Conservation (phyloP, 2,113 vertebrate species). For the Myrmecobius fasciatus region DNA sequence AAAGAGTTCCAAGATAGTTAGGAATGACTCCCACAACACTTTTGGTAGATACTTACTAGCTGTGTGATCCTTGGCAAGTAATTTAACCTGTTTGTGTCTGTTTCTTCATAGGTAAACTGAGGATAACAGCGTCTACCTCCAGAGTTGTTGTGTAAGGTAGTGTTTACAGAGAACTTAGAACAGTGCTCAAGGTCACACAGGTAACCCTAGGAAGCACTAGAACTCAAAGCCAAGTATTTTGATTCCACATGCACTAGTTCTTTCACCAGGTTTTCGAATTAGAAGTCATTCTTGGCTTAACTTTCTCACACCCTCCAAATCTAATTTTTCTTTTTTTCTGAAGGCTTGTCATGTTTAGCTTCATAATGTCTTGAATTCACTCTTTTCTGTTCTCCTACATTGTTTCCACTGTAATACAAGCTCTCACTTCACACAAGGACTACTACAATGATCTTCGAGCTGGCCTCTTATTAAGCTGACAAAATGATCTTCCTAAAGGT, state of each 20-base stretch:
- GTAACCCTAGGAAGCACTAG: not conserved
- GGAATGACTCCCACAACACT: not conserved
- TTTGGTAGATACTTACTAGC: not conserved
- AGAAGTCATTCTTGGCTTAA: not conserved
- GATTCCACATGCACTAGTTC: not conserved
- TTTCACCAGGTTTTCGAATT: not conserved
- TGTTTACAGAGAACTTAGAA: too few relatives aligned
- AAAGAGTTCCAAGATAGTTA: not conserved
- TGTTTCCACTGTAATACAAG: not conserved
- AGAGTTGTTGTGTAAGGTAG: too few relatives aligned
- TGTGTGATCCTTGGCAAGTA: not conserved
- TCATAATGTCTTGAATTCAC: not conserved
- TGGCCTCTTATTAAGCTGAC: not conserved
- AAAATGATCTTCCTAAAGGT: constrained; percentile 45
- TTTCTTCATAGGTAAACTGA: not conserved
- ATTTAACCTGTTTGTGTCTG: not conserved
- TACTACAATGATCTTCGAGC: not conserved
- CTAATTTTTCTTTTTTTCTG: not conserved
- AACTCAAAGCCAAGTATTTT: not conserved
- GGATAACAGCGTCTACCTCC: not conserved
- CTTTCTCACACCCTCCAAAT: not conserved
- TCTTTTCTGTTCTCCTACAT: not conserved
- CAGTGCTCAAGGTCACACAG: not conserved
- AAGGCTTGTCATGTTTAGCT: constrained; percentile 37
- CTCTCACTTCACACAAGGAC: not conserved